phyloP scores from a whole-genome alignment of 2,797 vertebrate species.

The Phoxinus dragarum region DNA sequence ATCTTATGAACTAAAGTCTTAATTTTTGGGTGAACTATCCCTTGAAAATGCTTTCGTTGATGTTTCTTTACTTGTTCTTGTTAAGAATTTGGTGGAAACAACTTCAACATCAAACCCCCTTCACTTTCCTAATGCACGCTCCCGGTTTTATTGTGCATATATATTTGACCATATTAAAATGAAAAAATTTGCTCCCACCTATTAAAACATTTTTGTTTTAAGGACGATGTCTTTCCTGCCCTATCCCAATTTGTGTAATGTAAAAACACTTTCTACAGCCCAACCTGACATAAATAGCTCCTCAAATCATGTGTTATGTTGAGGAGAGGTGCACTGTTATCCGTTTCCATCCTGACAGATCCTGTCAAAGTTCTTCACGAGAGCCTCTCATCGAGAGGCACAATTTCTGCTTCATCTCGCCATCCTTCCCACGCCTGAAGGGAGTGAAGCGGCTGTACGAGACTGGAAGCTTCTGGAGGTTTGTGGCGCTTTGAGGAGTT shows the following conservation, averaged over 20 bases:
- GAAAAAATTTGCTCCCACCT: too few species aligned
- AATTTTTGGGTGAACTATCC: too few species aligned
- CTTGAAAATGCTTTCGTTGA: too few species aligned
- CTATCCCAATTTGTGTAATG: too few species aligned
- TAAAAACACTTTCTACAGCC: too few species aligned
- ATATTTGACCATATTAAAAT: background rate
- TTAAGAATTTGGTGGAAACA: background rate
- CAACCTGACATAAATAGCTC: too few species aligned
- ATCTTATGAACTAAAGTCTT: too few species aligned
- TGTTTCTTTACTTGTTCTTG: background rate
- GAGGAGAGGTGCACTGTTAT: too few species aligned
- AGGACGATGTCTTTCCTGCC: too few species aligned
- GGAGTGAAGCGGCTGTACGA: constrained; percentile 2
- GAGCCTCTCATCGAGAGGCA: background rate
- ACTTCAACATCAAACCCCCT: background rate
- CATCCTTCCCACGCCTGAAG: background rate
- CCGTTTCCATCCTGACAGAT: background rate
- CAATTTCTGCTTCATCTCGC: background rate
- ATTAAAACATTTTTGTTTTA: too few species aligned
- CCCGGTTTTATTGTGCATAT: background rate
- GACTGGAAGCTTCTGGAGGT: background rate
- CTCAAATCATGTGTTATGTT: too few species aligned
- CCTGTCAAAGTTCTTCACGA: background rate
- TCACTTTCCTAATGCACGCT: background rate
- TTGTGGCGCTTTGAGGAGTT: constrained; percentile 12